A percentile compares a stretch with the other conserved stretches of the same genome.
These are phyloP conservation scores for Drosophila prosaltans DNA, from an alignment of 1,140 invertebrate genomes.

Conservation along the genomic window DNA sequence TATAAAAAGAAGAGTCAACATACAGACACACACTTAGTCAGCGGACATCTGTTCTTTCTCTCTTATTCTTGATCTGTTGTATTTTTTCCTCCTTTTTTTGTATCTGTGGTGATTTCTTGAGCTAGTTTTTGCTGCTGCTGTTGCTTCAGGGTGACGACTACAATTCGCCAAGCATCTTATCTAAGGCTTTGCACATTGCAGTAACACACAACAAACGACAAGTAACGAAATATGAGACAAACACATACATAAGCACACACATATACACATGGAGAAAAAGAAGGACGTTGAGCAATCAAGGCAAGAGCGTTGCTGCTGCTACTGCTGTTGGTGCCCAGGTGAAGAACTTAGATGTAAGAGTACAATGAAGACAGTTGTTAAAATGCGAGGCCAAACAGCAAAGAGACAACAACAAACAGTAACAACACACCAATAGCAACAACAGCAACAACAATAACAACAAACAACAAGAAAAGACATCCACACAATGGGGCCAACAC, in stretches of 20 bases:
- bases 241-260: not conserved
- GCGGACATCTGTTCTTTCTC: constrained; percentile 14
- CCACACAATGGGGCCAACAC: constrained; percentile 39
- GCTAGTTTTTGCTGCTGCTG: constrained; percentile 26
- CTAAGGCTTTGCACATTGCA: constrained; percentile 65
- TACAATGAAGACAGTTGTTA: constrained; percentile 58
- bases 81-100: not conserved
- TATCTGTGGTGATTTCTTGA: constrained; percentile 36
- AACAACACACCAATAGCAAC: constrained; percentile 35
- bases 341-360: constrained; percentile 24
- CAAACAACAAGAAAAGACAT: constrained; percentile 39
- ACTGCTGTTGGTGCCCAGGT: constrained; percentile 20
- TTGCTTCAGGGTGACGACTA: constrained; percentile 14
- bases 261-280: not conserved
- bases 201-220: constrained; percentile 29
- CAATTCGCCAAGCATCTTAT: constrained; percentile 63
- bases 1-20: not conserved
- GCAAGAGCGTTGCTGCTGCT: constrained; percentile 16
- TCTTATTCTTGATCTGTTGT: not conserved
- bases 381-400: constrained; percentile 50
- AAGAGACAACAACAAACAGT: constrained; percentile 22
- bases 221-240: constrained; percentile 15
- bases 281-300: constrained; percentile 38
- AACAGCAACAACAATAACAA: no score
- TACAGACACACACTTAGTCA: not conserved